phyloP scores from a whole-genome alignment of 2,113 vertebrate genomes.

The Anoplopoma fimbria region DNA sequence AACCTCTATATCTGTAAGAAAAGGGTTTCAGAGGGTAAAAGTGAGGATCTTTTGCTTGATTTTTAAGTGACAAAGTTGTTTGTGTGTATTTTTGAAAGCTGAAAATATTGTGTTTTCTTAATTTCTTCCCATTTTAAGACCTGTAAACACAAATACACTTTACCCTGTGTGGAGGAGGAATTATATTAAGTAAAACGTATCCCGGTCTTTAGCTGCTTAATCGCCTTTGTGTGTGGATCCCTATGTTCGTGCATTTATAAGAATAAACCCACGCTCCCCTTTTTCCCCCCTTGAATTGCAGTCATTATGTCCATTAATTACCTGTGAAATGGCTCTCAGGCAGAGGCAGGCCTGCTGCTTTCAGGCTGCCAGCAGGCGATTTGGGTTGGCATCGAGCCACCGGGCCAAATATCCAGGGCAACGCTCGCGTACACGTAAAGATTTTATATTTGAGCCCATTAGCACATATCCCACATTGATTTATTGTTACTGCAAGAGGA shows the following conservation, averaged over 20 bases:
- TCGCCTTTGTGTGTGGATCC: conserved; percentile 39
- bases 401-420: conserved; percentile 36
- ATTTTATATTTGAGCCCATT: conserved; percentile 43
- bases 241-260: conserved; percentile 45
- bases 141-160: neutral
- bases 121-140: neutral
- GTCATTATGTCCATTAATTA: conserved; percentile 84
- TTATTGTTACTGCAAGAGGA: conserved; percentile 20
- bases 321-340: conserved; percentile 82
- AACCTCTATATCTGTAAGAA: neutral
- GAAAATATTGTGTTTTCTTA: conserved; percentile 1
- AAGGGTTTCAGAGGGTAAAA: neutral
- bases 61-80: neutral
- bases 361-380: conserved; percentile 66
- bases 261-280: conserved; percentile 4
- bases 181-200: neutral
- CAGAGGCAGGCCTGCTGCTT: conserved; percentile 47
- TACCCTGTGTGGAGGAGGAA: neutral
- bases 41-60: neutral
- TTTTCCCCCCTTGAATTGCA: conserved; percentile 57
- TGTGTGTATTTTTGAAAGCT: neutral
- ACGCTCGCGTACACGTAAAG: conserved; percentile 30
- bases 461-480: conserved; percentile 24
- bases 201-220: neutral
- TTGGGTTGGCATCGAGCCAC: conserved; percentile 57